Conservation (phyloP, 2,888 invertebrate species). For the Andrena bucephala region DNA sequence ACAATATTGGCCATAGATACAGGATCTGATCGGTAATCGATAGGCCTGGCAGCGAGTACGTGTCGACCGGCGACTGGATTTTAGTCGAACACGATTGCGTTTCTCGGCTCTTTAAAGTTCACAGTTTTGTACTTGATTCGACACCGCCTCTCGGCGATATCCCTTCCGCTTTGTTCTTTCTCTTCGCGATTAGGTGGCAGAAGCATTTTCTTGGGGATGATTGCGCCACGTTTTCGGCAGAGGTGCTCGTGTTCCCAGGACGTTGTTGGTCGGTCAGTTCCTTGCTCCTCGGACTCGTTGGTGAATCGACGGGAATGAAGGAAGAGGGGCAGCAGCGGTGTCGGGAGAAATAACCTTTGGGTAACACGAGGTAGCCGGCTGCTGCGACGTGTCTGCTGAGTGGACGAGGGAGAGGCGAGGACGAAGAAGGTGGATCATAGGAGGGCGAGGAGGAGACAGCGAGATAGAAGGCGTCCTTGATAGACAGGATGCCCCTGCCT, state of each 20-base stretch:
- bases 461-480: constrained; percentile 80
- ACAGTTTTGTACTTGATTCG: not conserved
- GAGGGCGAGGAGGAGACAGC: constrained; percentile 73
- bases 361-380: constrained; percentile 69
- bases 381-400: constrained; percentile 65
- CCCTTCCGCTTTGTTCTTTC: not conserved
- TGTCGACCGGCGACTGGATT: constrained; percentile 45
- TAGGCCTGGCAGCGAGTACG: constrained; percentile 45
- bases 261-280: constrained; percentile 49
- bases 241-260: constrained; percentile 38
- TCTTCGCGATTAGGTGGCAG: not conserved
- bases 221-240: constrained; percentile 14
- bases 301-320: constrained; percentile 63
- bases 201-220: no score
- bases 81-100: constrained; percentile 54
- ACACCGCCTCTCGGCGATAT: not conserved
- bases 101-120: constrained; percentile 48
- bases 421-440: constrained; percentile 69
- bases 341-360: constrained; percentile 67
- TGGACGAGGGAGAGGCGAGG: constrained; percentile 31
- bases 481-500: constrained; percentile 81
- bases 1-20: constrained; percentile 66
- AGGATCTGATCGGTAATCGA: constrained; percentile 71
- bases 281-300: constrained; percentile 40
- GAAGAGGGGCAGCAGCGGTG: constrained; percentile 58